These are phyloP conservation scores for Pogonus chalceus DNA, from an alignment of 1,140 invertebrate genomes.

Conservation along the genomic window DNA sequence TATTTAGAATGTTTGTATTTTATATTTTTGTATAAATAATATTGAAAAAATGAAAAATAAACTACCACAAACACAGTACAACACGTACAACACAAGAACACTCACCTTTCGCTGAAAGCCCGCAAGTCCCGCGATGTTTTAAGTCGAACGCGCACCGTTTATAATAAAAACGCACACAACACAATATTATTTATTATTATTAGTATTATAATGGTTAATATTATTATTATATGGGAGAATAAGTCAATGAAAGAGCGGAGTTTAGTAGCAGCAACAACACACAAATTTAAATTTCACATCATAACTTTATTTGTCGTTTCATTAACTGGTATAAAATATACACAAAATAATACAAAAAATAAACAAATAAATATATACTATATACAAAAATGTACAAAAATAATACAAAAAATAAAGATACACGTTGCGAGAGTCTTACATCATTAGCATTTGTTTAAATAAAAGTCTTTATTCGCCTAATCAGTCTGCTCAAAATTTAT, in stretches of 20 bases:
- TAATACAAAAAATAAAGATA: constrained; percentile 27
- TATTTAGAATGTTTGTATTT: too few species aligned
- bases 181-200: not conserved
- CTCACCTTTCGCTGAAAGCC: not conserved
- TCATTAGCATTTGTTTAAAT: not conserved
- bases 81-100: not conserved
- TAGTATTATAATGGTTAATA: too few species aligned
- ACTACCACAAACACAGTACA: too few species aligned
- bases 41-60: too few species aligned
- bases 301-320: constrained; percentile 26
- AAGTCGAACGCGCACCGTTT: not conserved
- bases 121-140: not conserved
- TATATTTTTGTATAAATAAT: too few species aligned
- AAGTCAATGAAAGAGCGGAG: not conserved
- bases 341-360: constrained; percentile 33
- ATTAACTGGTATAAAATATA: constrained; percentile 34
- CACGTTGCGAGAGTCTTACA: not conserved
- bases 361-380: constrained; percentile 36
- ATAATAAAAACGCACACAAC: not conserved
- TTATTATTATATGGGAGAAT: not conserved
- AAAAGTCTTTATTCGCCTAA: constrained; percentile 23
- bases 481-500: constrained; percentile 23
- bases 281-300: not conserved
- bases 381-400: constrained; percentile 36
- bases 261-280: not conserved